Evolutionary conservation across 2,888 invertebrate species (phyloP), one percentile per base, ranked within the genome.

Genomic region (Lathronympha strigana): DNA sequence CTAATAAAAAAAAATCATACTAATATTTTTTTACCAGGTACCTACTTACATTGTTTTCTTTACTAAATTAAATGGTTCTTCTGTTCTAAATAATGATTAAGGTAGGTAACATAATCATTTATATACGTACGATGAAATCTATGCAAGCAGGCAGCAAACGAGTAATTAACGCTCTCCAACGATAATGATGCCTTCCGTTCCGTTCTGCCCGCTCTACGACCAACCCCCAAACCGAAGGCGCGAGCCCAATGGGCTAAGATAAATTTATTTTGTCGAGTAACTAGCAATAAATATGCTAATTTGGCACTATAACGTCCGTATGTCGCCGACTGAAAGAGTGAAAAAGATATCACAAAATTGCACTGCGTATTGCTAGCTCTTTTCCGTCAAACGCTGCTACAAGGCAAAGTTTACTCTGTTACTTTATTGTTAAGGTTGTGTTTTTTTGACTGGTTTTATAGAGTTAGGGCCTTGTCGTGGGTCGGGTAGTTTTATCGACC

Each of bases 251-350:
- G 82, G 87, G 75, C 81, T 87, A 83, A 86, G 84, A 88, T 88
- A 88, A 88, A 89, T 90, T 88, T 89, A 88, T 88, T 86, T 86
- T 79, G 79, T 86, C 87, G 79, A 84, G 84, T 88, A 86, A 89
- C 88, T 85, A 89, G 84, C 87, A 89, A 91, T 92, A 91, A 91
- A 91, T 91, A 91, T 91, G 91, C 87, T 88, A 92, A 92, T 90
- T 88, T 84, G 80, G 86, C 85, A 86, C 88, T 88, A 90, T 90
- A 90, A 84, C 89, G 88, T 85, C 91, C 90, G 87, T 90, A 91
- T 90, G 91, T 90, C 90, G 90, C 88, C 89, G 83, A 80, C 78
- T 84, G 87, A 87, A 87, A 87, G 87, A 90, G 88, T 87, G 89
- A 90, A 91, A 91, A 91, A 92, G 90, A 91, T 89, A 90, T 90